Conservation (phyloP, 2,888 invertebrate genomes). For the Dexiosoma caninum region DNA sequence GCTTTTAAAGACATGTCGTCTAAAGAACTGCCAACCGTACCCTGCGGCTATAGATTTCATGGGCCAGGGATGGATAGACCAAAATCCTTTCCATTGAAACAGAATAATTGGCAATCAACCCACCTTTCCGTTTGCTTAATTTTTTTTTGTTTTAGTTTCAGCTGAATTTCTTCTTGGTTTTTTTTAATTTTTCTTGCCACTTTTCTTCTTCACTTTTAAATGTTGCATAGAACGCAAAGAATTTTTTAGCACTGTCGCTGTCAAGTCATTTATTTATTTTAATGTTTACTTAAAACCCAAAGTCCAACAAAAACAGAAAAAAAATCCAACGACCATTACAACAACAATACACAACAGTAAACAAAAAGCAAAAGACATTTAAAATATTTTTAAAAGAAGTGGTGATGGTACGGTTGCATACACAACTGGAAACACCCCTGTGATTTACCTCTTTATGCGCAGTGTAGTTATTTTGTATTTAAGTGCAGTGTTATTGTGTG, state of each 20-base stretch:
- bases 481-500: neutral
- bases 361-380: neutral
- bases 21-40: no score
- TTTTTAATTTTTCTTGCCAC: neutral
- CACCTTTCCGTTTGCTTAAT: neutral
- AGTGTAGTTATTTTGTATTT: constrained; percentile 22
- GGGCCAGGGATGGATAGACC: no score
- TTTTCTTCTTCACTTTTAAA: constrained; percentile 31
- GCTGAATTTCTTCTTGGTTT: neutral
- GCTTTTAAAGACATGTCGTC: no score
- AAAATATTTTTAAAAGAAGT: constrained; percentile 68
- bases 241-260: constrained; percentile 71
- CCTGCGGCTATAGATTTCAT: no score
- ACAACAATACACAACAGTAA: neutral
- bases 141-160: neutral
- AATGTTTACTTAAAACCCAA: constrained; percentile 70
- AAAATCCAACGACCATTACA: neutral
- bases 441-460: constrained; percentile 56
- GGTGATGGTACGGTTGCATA: constrained; percentile 43
- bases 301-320: constrained; percentile 57
- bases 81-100: no score
- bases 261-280: constrained; percentile 75
- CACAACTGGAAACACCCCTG: constrained; percentile 37
- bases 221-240: constrained; percentile 65
- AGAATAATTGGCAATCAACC: neutral